Conservation (phyloP, 2,888 invertebrate species). For the Drosophila aldrichi region DNA sequence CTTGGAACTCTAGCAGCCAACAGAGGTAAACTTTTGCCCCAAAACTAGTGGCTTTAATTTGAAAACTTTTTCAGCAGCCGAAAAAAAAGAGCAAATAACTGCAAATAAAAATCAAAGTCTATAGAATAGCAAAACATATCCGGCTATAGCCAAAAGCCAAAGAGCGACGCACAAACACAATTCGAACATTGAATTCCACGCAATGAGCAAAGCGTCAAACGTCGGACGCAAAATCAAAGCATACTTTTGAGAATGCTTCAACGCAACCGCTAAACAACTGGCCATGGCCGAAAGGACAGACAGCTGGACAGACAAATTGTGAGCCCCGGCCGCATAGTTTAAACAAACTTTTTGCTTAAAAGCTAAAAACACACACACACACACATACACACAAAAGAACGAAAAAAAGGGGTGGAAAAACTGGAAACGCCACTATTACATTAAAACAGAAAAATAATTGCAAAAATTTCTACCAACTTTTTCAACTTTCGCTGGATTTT, state of each 20-base stretch:
- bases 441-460: conserved; percentile 79
- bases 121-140: conserved; percentile 31
- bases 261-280: conserved; percentile 76
- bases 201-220: conserved; percentile 64
- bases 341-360: conserved; percentile 76
- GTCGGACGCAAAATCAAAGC: conserved; percentile 69
- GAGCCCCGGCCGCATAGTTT: conserved; percentile 68
- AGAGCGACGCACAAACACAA: conserved; percentile 61
- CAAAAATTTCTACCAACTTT: conserved; percentile 74
- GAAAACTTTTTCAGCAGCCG: conserved; percentile 50
- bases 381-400: conserved; percentile 25
- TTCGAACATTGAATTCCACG: conserved; percentile 75
- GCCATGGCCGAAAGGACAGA: conserved; percentile 30
- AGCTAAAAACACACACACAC: conserved; percentile 38
- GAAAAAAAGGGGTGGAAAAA: conserved; percentile 16
- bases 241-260: conserved; percentile 66
- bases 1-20: conserved; percentile 2
- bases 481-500: conserved; percentile 64
- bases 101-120: conserved; percentile 35
- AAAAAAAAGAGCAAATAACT: conserved; percentile 2
- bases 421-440: conserved; percentile 65
- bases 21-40: conserved; percentile 45
- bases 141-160: conserved; percentile 26
- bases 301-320: conserved; percentile 17
- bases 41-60: conserved; percentile 67